phyloP scores from a whole-genome alignment of 2,888 invertebrate genomes.

The Eupsilia transversa region DNA sequence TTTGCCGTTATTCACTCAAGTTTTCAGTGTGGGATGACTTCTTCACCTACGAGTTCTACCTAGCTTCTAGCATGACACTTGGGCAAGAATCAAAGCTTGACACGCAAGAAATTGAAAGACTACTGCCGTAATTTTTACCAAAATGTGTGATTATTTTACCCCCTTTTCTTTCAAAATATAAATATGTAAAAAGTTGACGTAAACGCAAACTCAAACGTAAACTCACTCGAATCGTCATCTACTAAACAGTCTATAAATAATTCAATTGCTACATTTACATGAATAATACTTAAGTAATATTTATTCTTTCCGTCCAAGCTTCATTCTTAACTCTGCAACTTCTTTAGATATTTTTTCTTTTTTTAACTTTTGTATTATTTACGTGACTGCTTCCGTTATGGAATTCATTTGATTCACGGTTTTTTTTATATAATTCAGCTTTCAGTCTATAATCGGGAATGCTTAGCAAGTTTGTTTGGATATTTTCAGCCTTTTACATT shows the following conservation, averaged over 20 bases:
- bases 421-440: constrained; percentile 8
- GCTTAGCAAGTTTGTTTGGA: neutral
- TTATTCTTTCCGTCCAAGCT: constrained; percentile 57
- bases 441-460: neutral
- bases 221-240: neutral
- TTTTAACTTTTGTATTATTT: constrained; percentile 44
- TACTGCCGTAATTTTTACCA: neutral
- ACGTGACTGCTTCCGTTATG: constrained; percentile 12
- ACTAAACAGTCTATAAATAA: constrained; percentile 43
- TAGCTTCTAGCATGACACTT: neutral
- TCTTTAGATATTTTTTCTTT: constrained; percentile 42
- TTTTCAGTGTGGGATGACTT: neutral
- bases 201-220: constrained; percentile 9
- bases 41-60: neutral
- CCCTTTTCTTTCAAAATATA: neutral
- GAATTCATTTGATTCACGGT: constrained; percentile 15
- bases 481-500: neutral
- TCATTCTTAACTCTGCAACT: constrained; percentile 52
- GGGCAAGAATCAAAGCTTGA: neutral
- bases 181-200: no score
- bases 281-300: constrained; percentile 69
- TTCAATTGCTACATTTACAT: constrained; percentile 62
- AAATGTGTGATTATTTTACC: neutral
- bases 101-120: neutral
- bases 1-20: neutral